Base-by-base conservation (phyloP, 92 coral and sea anemone genomes). In the Epizoanthus ramosus region DNA sequence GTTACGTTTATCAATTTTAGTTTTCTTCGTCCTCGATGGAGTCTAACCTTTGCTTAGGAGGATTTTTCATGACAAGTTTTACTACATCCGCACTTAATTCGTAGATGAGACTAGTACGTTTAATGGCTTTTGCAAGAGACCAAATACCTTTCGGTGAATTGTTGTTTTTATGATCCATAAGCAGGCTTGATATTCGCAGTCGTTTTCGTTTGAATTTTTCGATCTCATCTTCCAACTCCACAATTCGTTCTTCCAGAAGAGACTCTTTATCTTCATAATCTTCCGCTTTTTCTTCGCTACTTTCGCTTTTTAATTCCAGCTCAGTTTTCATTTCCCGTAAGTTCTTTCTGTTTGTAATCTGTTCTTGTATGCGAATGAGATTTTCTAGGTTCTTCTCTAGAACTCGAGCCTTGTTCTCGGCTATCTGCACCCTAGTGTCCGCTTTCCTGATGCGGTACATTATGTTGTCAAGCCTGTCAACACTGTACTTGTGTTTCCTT, bases 201-300 rank as follows among this genome's bases (percentile, higher is more conserved):
- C 41, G 80, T 60, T 74, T 88, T 59, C 77, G 75, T 43, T 66
- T 72, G 21, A 71, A 85, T 79, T 70, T 35, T 61, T 79, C 91
- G 39, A 85, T 80, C 57, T 88, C 68, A 80, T 88, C 91, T 85
- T 88, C 91, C 57, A 88, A 74, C 24, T 88, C 89, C 18, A 88
- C 64, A 28, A 88, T 79, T 72, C 85, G 66, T 39, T 52, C 80
- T 69, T 88, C 91, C 31, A 88, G 74, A 14, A 57, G 35, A 13
- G 70, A 75, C 39, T 88, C 91, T 45, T 35, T 71, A 54, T 80
- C 83, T 72, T 88, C 91, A 22, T 35, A 66, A 28, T 47, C 68
- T 8, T 65, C 90, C 6, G 91, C 89, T 39, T 67, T 81, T 56
- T 66, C 86, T 22, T 79, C 17, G 5, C 71, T 56, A 41, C 58